Conservation (phyloP, 1,140 invertebrate species). For the Magallana angulata region DNA sequence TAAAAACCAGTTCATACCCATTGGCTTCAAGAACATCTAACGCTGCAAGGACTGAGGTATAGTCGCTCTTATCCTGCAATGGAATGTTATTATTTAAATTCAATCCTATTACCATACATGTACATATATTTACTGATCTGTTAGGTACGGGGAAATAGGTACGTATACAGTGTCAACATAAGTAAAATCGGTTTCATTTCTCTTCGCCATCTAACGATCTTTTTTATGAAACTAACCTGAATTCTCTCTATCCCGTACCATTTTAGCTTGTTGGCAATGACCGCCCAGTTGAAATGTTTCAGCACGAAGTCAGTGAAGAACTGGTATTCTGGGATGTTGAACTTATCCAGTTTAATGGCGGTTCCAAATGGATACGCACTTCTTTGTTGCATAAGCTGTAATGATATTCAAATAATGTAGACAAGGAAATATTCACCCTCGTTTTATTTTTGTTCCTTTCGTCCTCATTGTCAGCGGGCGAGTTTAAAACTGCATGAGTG, state of each 20-base stretch:
- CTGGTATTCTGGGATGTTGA: neutral
- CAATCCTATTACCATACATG: no score
- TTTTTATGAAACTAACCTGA: neutral
- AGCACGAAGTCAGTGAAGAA: slow-evolving; percentile 15
- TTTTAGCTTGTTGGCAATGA: slow-evolving; percentile 6
- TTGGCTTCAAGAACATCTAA: neutral
- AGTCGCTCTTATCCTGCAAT: neutral
- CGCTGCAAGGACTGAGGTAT: neutral
- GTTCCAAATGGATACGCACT: neutral
- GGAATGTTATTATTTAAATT: no score
- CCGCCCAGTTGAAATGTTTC: slow-evolving; percentile 17
- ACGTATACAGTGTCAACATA: no score
- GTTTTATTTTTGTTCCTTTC: no score
- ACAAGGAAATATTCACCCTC: no score
- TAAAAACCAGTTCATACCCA: neutral
- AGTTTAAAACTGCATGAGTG: no score
- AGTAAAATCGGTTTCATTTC: no score
- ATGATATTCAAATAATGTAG: no score
- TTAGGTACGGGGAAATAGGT: no score
- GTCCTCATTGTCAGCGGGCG: no score
- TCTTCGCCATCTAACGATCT: no score
- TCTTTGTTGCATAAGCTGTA: neutral
- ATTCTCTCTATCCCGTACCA: slow-evolving; percentile 25
- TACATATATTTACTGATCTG: no score
- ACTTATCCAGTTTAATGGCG: slow-evolving; percentile 15